A percentile compares a stretch with the other conserved stretches of the same genome.
phyloP scores from a whole-genome alignment of 2,113 vertebrate species.

The Anseranas semipalmata region DNA sequence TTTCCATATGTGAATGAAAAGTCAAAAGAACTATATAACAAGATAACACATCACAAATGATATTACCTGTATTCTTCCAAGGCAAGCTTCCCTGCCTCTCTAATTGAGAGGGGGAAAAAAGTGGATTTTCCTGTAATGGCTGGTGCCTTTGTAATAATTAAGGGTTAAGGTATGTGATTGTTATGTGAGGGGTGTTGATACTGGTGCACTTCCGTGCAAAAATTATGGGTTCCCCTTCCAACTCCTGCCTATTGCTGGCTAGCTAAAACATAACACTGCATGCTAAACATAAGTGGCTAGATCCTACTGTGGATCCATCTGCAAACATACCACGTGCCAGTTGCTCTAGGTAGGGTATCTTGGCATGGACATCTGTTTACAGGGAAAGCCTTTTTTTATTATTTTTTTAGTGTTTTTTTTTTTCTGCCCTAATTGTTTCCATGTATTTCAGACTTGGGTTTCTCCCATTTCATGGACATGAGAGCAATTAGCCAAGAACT shows the following conservation, averaged over 20 bases:
- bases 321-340: constrained; percentile 53
- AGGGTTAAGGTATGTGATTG: neutral
- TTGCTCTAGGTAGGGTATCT: constrained; percentile 59
- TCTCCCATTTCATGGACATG: constrained; percentile 63
- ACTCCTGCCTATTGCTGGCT: neutral
- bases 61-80: neutral
- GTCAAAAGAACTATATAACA: fast-evolving
- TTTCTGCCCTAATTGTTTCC: constrained; percentile 57
- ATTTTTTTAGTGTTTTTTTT: neutral
- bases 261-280: constrained; percentile 38
- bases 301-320: constrained; percentile 66
- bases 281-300: constrained; percentile 65
- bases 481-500: constrained; percentile 65
- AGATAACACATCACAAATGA: neutral
- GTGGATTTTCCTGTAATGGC: neutral
- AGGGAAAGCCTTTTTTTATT: constrained; percentile 5
- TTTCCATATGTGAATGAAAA: neutral
- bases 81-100: neutral
- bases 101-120: neutral
- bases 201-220: neutral
- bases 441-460: constrained; percentile 52
- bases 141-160: neutral
- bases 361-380: constrained; percentile 60
- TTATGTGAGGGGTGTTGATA: neutral
- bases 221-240: neutral